Evolutionary conservation across 1,140 invertebrate species (phyloP).

Genomic region (Lasaia peninsularis): DNA sequence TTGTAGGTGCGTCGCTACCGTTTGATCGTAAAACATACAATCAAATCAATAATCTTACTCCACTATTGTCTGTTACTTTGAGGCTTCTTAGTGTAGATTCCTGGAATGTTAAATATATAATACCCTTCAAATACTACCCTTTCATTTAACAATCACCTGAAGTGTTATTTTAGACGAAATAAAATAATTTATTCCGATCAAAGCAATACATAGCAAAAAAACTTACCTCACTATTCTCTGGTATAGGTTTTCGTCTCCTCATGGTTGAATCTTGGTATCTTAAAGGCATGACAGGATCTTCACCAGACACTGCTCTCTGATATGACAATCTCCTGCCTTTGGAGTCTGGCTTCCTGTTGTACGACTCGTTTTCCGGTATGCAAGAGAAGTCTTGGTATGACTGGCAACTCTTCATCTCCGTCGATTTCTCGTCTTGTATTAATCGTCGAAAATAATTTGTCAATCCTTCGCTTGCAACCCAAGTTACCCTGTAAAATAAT

Average conservation of each 20-base stretch:
- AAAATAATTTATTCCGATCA: neutral
- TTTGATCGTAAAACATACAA: too few relatives aligned
- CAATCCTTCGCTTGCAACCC: conserved; percentile 58
- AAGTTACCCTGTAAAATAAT: conserved; percentile 48
- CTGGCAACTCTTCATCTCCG: conserved; percentile 41
- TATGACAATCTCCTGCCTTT: conserved; percentile 57
- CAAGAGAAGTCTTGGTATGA: conserved; percentile 53
- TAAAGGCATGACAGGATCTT: conserved; percentile 43
- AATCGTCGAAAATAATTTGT: conserved; percentile 53
- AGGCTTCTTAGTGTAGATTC: too few relatives aligned
- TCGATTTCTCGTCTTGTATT: conserved; percentile 50
- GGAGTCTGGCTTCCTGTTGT: conserved; percentile 31
- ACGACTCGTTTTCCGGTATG: conserved; percentile 42
- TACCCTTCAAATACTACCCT: too few relatives aligned
- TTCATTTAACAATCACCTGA: too few relatives aligned
- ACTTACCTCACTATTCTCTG: conserved; percentile 50
- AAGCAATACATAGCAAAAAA: neutral
- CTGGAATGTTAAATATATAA: too few relatives aligned
- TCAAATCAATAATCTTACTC: too few relatives aligned
- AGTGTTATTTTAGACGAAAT: too few relatives aligned
- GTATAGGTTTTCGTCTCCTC: conserved; percentile 38
- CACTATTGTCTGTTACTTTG: too few relatives aligned
- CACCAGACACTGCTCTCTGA: conserved; percentile 60
- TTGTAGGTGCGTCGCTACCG: too few relatives aligned
- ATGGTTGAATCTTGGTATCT: conserved; percentile 41